These are phyloP conservation scores for Agelaius tricolor DNA, from an alignment of 2,113 vertebrate species.

Conservation along the genomic window DNA sequence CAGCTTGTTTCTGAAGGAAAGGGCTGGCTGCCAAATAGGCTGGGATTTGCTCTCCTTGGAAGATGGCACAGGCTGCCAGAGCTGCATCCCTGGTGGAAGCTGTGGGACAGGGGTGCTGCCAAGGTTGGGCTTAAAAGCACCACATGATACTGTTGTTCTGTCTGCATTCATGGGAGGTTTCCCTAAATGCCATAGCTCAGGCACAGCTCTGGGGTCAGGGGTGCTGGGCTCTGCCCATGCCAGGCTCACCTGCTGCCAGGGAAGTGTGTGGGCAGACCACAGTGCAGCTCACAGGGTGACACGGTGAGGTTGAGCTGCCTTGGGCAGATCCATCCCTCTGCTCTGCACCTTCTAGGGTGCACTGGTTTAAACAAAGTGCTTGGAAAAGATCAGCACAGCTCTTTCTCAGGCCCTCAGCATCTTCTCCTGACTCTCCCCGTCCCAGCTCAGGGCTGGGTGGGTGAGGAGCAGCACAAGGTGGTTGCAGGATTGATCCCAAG, in stretches of 20 bases:
- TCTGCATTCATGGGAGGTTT: background rate
- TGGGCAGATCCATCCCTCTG: background rate
- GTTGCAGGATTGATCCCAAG: background rate
- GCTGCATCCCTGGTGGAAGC: background rate
- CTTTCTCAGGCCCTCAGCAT: background rate
- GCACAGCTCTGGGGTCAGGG: background rate
- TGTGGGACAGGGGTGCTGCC: background rate
- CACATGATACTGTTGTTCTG: background rate
- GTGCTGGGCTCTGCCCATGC: fast-evolving
- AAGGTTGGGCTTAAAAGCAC: background rate
- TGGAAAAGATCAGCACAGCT: background rate
- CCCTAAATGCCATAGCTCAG: background rate
- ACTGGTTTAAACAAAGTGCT: background rate
- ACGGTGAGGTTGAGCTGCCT: background rate
- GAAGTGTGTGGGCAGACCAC: background rate
- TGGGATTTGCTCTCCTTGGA: background rate
- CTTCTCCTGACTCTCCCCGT: background rate
- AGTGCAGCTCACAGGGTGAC: background rate
- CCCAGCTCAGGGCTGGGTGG: background rate
- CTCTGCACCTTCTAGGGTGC: background rate
- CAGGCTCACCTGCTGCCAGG: background rate
- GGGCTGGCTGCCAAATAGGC: background rate
- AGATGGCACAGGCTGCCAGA: background rate
- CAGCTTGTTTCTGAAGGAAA: background rate
- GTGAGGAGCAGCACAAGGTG: background rate